Conservation (phyloP, 2,113 vertebrate genomes). For the Rhinolophus sinicus region DNA sequence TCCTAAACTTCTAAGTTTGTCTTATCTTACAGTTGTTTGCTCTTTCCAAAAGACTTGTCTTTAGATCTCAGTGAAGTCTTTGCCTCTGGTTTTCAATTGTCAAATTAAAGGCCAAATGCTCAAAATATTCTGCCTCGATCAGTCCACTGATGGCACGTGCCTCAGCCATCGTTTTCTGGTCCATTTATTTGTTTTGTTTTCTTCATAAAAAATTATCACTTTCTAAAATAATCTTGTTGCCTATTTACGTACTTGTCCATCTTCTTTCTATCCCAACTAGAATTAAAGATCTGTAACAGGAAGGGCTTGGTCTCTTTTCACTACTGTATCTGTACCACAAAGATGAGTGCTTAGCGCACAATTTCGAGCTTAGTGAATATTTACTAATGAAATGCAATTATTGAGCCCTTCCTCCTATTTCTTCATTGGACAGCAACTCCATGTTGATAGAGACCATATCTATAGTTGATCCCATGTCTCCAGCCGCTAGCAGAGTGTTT, state of each 20-base stretch:
- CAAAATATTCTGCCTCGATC: not conserved
- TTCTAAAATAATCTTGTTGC: not conserved
- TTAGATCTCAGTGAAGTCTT: not conserved
- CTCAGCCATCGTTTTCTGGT: not conserved
- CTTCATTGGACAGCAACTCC: not conserved
- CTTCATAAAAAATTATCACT: not conserved
- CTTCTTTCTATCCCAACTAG: not conserved
- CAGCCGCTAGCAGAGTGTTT: not conserved
- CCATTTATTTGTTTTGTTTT: not conserved
- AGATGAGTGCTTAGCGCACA: not conserved
- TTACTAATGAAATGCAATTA: not conserved
- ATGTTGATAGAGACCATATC: not conserved
- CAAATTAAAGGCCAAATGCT: not conserved
- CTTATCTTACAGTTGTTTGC: not conserved
- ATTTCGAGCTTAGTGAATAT: not conserved
- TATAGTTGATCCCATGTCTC: not conserved
- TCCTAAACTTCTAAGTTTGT: not conserved
- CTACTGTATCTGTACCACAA: not conserved
- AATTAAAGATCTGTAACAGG: not conserved
- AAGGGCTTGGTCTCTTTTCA: not conserved
- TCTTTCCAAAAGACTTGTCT: not conserved
- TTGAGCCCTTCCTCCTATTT: not conserved
- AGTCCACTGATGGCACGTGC: rapidly evolving
- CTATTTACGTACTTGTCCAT: no score
- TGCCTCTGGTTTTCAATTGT: not conserved